These are phyloP conservation scores for Dinoponera quadriceps DNA, from an alignment of 1,140 invertebrate genomes.

Conservation along the genomic window DNA sequence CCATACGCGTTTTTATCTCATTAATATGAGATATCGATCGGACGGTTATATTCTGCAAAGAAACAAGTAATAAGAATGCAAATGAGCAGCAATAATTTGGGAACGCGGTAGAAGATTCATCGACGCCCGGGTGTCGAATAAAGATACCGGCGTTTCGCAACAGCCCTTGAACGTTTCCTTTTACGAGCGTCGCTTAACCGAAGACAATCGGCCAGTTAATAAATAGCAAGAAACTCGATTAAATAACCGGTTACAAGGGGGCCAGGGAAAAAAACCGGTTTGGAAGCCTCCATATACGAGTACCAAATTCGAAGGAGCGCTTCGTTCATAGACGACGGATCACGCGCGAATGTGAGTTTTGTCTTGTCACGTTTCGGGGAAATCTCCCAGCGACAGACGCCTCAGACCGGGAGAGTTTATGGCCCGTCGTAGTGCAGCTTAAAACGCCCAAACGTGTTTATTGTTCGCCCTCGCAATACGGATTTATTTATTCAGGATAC, in stretches of 20 bases:
- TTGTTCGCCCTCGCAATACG: constrained; percentile 65
- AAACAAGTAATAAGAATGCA: not conserved
- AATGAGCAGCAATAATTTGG: not conserved
- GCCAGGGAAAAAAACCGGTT: constrained; percentile 21
- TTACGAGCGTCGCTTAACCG: not conserved
- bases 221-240: constrained; percentile 32
- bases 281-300: not conserved
- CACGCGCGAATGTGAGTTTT: constrained; percentile 33
- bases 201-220: constrained; percentile 6
- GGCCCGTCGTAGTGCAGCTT: constrained; percentile 57
- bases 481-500: constrained; percentile 64
- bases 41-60: not conserved
- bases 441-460: constrained; percentile 62
- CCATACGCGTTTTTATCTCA: not conserved
- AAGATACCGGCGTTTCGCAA: not conserved
- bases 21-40: not conserved
- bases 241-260: constrained; percentile 11
- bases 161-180: not conserved
- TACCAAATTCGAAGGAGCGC: constrained; percentile 21
- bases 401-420: constrained; percentile 60
- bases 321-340: not conserved
- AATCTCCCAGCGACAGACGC: constrained; percentile 27
- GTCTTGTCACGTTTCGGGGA: constrained; percentile 40
- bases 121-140: not conserved
- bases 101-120: not conserved